Base-by-base conservation (phyloP, 2,888 invertebrate species). In the Parapristionchus giblindavisi region DNA sequence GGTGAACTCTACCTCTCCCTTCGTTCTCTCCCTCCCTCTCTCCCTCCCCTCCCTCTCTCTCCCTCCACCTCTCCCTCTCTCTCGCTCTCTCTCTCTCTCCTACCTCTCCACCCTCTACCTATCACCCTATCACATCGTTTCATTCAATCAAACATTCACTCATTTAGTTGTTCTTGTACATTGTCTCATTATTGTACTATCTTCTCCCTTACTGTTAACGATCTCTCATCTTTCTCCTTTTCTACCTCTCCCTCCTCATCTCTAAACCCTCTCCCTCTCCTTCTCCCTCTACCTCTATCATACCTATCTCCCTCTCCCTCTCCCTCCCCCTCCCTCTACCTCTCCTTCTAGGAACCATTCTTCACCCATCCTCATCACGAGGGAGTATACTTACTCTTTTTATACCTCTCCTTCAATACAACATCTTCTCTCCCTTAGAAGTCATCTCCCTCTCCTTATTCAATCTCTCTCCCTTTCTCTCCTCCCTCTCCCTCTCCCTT, bases 391-490 rank as follows among this genome's bases (percentile, higher is more conserved):
- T 14, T 48, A 21, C 11, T 48, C 11, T 48, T 21, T 48, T 21
- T 48, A 11, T 48, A 14, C 48, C 11, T 11, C 48, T 48, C 21
- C 11, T 48, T 21, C 29, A 65, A 27, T 65, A 27, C 43, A 11
- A n/a, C 38, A n/a, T 11, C 8, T 38, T 40, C 40, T 63, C 63
- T 6, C 54, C n/a, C 29, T 65, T 65, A 43, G 65, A 43, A 65
- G 48, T 27, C 65, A 65, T 34, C 70, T 34, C 70, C 36, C 66
- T 66, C 48, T 43, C 27, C n/a, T 29, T 32, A 17, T 60, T 48
- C 74, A 21, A 58, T 71, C 76, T 74, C 76, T 66, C 68, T 68
- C 60, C 65, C 72, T 65, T 52, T 48, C 71, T 40, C 48, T 65
- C 52, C 66, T 48, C 43, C 56, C 66, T 58, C 76, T 68, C n/a